A percentile compares a stretch with the other conserved stretches of the same genome.
phyloP scores from a whole-genome alignment of 2,888 invertebrate genomes.

The Priocnemis perturbator region DNA sequence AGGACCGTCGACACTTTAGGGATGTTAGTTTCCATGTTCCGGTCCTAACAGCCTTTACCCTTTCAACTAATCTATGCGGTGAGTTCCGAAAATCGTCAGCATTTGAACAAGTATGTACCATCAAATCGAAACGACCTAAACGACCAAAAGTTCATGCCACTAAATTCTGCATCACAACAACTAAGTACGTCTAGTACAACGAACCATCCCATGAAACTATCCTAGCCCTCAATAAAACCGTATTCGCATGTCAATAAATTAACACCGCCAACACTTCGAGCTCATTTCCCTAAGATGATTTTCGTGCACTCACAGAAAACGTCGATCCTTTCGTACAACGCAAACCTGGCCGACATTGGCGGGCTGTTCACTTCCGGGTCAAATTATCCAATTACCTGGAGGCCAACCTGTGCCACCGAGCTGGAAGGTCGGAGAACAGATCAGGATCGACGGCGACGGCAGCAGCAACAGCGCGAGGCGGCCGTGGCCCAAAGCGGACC shows the following conservation, averaged over 20 bases:
- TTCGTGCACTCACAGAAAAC: too few species aligned
- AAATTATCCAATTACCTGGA: constrained; percentile 71
- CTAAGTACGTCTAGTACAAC: too few species aligned
- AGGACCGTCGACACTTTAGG: constrained; percentile 21
- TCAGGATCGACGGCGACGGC: constrained; percentile 39
- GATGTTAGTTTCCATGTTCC: not conserved
- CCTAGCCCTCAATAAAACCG: too few species aligned
- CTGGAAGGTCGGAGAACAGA: constrained; percentile 45
- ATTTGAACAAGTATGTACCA: too few species aligned
- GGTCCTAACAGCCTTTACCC: not conserved
- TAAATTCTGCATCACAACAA: too few species aligned
- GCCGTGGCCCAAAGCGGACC: constrained; percentile 59
- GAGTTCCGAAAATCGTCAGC: not conserved
- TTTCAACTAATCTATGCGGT: not conserved
- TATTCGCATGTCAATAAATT: too few species aligned
- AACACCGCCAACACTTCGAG: too few species aligned
- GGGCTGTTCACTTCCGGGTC: constrained; percentile 58
- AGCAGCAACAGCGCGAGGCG: constrained; percentile 54
- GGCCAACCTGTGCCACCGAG: constrained; percentile 48
- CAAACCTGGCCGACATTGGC: not conserved
- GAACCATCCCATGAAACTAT: too few species aligned
- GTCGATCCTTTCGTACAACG: too few species aligned
- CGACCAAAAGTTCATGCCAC: too few species aligned
- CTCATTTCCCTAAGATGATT: too few species aligned
- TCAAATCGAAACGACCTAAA: too few species aligned